Evolutionary conservation across 2,888 invertebrate species (phyloP), one percentile per base, ranked within the genome.

Genomic region (Mallateleia sp.): DNA sequence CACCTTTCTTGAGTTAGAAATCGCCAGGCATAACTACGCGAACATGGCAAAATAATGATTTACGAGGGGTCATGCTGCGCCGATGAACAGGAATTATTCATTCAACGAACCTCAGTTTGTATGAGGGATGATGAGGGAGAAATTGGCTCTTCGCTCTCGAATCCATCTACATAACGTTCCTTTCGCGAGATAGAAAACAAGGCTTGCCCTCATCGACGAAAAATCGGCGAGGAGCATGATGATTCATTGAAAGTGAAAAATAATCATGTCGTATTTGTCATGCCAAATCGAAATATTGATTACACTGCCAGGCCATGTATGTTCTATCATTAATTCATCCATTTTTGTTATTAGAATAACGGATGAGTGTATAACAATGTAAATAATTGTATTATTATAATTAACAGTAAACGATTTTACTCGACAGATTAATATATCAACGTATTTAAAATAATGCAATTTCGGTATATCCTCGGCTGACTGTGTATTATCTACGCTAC

Each of bases 51-150:
- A 79, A 85, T 88, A 88, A 88, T 88, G 88, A 88, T 82, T 88
- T 88, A 88, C 78, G 85, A 85, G 88, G 84, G 75, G 81, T 88
- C 79, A 88, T 58, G 78, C 75, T 50, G 71, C 38, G 66, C 54
- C 88, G 75, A 85, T 85, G 88, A 85, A 79, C 81, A 75, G 20
- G 79, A 88, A 88, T 88, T 88, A 88, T 88, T 88, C 82, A 88
- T 85, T 83, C 83, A 56, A 60, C 78, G 66, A 58, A 69, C 62
- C 72, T 67, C 74, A 18, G 42, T 42, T 52, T 50, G 45, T 50
- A 62, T 72, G 72, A 78, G 69, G 62, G 50, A 87, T 82, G 86
- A 82, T 72, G 79, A 67, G 74, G 58, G 32, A 78, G 82, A 69
- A 87, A 87, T 75, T 75, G 75, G 64, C 69, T 79, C 85, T 75